phyloP scores from a whole-genome alignment of 2,888 invertebrate genomes.

The Unio delphinus region DNA sequence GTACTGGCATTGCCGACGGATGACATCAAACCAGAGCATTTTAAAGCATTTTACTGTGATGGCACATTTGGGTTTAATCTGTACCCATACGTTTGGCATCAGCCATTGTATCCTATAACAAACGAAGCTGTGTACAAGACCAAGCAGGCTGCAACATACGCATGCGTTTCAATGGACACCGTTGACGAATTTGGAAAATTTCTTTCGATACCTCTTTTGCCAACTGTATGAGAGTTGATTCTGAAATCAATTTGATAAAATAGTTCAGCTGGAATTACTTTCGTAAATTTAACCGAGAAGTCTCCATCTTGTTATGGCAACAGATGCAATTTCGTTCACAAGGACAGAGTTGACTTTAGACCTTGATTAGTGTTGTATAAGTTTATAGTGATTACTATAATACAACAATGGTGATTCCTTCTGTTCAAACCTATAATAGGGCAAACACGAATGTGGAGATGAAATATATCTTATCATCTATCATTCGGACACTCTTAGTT shows the following conservation, averaged over 20 bases:
- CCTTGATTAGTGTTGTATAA: too few relatives aligned
- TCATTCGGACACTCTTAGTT: too few relatives aligned
- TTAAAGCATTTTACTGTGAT: slow-evolving; percentile 30
- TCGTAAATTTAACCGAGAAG: neutral
- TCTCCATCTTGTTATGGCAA: neutral
- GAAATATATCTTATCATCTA: too few relatives aligned
- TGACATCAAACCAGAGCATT: slow-evolving; percentile 20
- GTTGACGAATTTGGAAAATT: slow-evolving; percentile 25
- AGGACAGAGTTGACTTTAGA: too few relatives aligned
- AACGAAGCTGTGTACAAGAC: slow-evolving; percentile 18
- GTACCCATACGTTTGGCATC: slow-evolving; percentile 26
- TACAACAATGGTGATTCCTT: too few relatives aligned
- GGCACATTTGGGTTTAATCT: slow-evolving; percentile 31
- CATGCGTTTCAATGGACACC: slow-evolving; percentile 25
- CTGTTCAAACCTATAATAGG: too few relatives aligned
- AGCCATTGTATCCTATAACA: slow-evolving; percentile 18
- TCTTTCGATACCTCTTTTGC: slow-evolving; percentile 18
- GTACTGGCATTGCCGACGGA: slow-evolving; percentile 26
- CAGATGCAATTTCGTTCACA: too few relatives aligned
- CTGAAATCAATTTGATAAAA: neutral
- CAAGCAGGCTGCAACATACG: slow-evolving; percentile 27
- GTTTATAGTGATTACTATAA: too few relatives aligned
- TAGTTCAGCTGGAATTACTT: neutral
- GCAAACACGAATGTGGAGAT: too few relatives aligned
- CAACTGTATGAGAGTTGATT: neutral